These are phyloP conservation scores for Numenius phaeopus DNA, from an alignment of 2,797 vertebrate genomes.

Conservation along the genomic window DNA sequence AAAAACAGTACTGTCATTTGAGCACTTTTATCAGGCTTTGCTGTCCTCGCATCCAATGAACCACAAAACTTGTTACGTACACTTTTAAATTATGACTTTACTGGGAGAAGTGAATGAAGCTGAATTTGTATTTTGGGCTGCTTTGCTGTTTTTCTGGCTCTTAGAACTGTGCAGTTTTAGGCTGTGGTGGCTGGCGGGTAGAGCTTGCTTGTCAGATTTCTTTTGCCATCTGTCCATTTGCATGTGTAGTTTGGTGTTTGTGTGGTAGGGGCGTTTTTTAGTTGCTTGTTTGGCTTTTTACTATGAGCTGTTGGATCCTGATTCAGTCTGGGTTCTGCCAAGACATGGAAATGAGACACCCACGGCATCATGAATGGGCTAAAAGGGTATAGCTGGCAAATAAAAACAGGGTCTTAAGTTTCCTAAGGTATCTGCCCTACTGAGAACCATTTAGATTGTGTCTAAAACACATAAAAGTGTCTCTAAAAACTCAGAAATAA, in stretches of 20 bases:
- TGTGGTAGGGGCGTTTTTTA: neutral
- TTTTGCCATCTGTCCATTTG: neutral
- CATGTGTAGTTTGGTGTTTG: neutral
- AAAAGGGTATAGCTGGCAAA: neutral
- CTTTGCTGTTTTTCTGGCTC: neutral
- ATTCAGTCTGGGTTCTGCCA: neutral
- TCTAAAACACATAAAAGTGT: neutral
- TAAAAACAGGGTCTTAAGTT: neutral
- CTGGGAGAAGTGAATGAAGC: neutral
- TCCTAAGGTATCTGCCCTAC: fast-evolving
- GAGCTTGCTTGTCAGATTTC: neutral
- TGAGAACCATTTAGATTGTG: neutral
- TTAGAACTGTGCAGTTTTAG: neutral
- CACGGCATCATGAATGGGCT: neutral
- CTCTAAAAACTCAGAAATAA: neutral
- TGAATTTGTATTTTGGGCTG: neutral
- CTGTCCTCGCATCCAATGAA: conserved; percentile 27
- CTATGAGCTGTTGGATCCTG: neutral
- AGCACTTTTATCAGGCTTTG: conserved; percentile 50
- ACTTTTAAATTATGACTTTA: conserved; percentile 27
- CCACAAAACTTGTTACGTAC: neutral
- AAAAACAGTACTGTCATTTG: conserved; percentile 42
- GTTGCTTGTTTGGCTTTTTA: neutral
- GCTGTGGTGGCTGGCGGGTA: neutral
- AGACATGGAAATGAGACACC: neutral